phyloP scores from a whole-genome alignment of 2,113 vertebrate genomes.

The Sebastes schlegelii region DNA sequence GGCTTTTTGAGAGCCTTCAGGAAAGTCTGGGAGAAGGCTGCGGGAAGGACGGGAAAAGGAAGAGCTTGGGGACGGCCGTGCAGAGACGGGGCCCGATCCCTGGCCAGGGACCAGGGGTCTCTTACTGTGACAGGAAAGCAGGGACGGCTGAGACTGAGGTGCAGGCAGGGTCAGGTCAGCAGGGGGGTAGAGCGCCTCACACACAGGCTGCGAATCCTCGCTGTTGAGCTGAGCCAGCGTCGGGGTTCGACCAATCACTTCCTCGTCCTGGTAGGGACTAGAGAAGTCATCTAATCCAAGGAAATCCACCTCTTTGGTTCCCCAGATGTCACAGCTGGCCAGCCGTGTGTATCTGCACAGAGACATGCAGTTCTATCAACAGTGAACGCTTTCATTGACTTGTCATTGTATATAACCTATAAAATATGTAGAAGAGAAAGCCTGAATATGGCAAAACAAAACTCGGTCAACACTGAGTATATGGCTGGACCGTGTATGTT shows the following conservation, averaged over 20 bases:
- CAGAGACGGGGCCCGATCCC: slow-evolving; percentile 45
- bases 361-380: slow-evolving; percentile 7
- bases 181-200: slow-evolving; percentile 93
- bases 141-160: slow-evolving; percentile 81
- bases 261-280: slow-evolving; percentile 98
- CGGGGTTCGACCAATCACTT: slow-evolving; percentile 95
- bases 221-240: slow-evolving; percentile 98
- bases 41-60: slow-evolving; percentile 86
- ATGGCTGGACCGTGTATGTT: too few relatives aligned
- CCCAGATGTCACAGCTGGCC: slow-evolving; percentile 99
- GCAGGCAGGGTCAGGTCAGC: slow-evolving; percentile 85
- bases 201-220: slow-evolving; percentile 96
- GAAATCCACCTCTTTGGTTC: slow-evolving; percentile 99
- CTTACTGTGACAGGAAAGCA: slow-evolving; percentile 86
- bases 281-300: slow-evolving; percentile 97
- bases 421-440: not conserved
- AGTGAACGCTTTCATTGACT: not conserved
- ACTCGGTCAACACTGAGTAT: too few relatives aligned
- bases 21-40: slow-evolving; percentile 86
- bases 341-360: slow-evolving; percentile 91
- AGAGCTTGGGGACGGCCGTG: slow-evolving; percentile 75
- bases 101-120: slow-evolving; percentile 75
- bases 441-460: too few relatives aligned
- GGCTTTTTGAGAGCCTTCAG: slow-evolving; percentile 92
- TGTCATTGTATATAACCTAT: not conserved